These are phyloP conservation scores for Herminia tarsipennalis DNA, from an alignment of 2,888 invertebrate genomes.

Conservation along the genomic window DNA sequence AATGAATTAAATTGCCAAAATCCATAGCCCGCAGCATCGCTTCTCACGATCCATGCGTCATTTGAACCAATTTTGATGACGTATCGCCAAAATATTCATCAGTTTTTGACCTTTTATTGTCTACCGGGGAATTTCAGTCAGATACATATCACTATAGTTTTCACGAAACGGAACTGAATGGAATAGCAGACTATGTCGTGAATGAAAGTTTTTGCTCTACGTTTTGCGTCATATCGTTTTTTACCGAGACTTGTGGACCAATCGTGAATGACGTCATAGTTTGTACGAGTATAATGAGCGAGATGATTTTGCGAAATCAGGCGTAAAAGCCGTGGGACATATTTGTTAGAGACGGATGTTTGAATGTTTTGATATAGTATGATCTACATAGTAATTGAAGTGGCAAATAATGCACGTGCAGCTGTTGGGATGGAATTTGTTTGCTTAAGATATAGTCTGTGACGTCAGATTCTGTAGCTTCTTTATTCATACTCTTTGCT, in stretches of 20 bases:
- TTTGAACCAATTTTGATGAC: constrained; percentile 41
- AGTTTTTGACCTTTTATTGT: constrained; percentile 44
- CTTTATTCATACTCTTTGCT: no score
- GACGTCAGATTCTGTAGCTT: not conserved
- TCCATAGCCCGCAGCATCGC: constrained; percentile 1
- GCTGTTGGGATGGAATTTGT: constrained; percentile 1
- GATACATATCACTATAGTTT: constrained; percentile 40
- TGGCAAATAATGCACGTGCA: not conserved
- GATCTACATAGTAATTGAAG: constrained; percentile 1
- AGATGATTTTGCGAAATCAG: constrained; percentile 10
- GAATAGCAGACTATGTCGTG: constrained; percentile 43
- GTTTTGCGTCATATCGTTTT: constrained; percentile 42
- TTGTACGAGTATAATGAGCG: constrained; percentile 15
- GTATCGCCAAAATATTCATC: constrained; percentile 27
- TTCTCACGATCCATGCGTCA: constrained; percentile 44
- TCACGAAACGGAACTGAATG: constrained; percentile 48
- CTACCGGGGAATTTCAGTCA: constrained; percentile 38
- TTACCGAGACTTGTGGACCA: constrained; percentile 11
- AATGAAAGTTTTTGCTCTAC: constrained; percentile 40
- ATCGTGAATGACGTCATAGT: constrained; percentile 40
- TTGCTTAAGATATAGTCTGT: not conserved
- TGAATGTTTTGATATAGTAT: constrained; percentile 6
- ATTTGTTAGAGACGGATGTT: constrained; percentile 8
- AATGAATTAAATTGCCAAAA: not conserved
- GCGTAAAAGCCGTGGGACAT: constrained; percentile 5